Evolutionary conservation across 23 tunicate genomes (phyloP), one percentile per base, ranked within the genome.

Genomic region (Botrylloides violaceus): DNA sequence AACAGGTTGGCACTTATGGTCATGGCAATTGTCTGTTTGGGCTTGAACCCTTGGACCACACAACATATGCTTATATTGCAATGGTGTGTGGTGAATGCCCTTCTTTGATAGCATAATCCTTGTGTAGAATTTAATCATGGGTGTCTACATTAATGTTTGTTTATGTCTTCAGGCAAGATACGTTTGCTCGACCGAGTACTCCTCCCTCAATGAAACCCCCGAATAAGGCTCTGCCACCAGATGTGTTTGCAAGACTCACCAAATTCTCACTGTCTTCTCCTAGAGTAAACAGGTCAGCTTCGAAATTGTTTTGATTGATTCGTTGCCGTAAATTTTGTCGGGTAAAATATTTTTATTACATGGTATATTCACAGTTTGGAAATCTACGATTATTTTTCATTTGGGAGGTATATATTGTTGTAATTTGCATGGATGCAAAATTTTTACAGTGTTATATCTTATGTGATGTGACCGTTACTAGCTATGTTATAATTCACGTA

Each of bases 221-320:
- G 6, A 76, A 71, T 25, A 22, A 58, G 34, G 30, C 58, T 26
- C 61, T 86, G 15, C 79, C 86, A 1, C 36, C 73, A 6, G 73
- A 86, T 82, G 95, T 86, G 1, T 86, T 86, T 58, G 65, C 84
- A 1, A 65, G 95, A 20, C 76, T 86, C 25, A 79, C 95, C 24
- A 80, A 72, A 1, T 80, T 76, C 59, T 77, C 82, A 2, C 38
- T 80, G 57, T 76, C 82, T 4, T 86, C 95, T 6, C 95, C 95
- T 4, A 80, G 71, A 61, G 64, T 59, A 18, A 75, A 80, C 79
- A 86, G 79, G 95, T 86, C 33, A 65, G 93, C 55, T 18, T 47
- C 12, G 12, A 18, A 47, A 47, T 4, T 58, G 3, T 58, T 23
- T 4, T 58, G 62, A 4, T 58, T 4, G 9, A 47, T 47, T 47